phyloP scores from a whole-genome alignment of 2,113 vertebrate genomes.

The Corythaeola cristata region DNA sequence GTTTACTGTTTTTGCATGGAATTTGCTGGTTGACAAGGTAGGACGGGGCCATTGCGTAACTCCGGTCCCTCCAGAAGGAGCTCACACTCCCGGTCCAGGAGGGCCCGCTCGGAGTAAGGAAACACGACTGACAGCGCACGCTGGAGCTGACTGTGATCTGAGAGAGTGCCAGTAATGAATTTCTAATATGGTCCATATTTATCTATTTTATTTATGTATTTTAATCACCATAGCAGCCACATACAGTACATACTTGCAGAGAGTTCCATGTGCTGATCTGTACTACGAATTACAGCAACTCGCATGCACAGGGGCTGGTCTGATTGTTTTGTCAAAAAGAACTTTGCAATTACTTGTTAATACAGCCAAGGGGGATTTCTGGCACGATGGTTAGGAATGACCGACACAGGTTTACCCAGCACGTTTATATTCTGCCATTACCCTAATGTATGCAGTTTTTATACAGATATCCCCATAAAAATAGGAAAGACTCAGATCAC shows the following conservation, averaged over 20 bases:
- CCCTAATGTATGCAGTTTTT: not conserved
- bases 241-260: conserved; percentile 29
- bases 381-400: not conserved
- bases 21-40: conserved; percentile 46
- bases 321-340: not conserved
- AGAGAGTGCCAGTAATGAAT: conserved; percentile 38
- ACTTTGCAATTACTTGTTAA: not conserved
- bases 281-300: not conserved
- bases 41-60: not conserved
- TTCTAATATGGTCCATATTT: conserved; percentile 62
- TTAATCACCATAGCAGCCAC: conserved; percentile 57
- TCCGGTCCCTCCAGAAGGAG: not conserved
- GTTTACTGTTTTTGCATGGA: not conserved
- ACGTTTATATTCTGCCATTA: not conserved
- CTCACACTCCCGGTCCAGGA: not conserved
- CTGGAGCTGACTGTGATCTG: not conserved
- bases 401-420: not conserved
- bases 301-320: not conserved
- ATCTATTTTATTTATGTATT: conserved; percentile 47
- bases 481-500: not conserved
- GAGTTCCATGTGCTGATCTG: not conserved
- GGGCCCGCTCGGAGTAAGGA: not conserved
- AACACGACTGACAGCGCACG: not conserved
- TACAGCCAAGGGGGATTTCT: not conserved
- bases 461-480: not conserved